A percentile compares a stretch with the other conserved stretches of the same genome.
Conservation (phyloP, 1,140 invertebrate genomes). For the Meloidogyne floridensis region DNA sequence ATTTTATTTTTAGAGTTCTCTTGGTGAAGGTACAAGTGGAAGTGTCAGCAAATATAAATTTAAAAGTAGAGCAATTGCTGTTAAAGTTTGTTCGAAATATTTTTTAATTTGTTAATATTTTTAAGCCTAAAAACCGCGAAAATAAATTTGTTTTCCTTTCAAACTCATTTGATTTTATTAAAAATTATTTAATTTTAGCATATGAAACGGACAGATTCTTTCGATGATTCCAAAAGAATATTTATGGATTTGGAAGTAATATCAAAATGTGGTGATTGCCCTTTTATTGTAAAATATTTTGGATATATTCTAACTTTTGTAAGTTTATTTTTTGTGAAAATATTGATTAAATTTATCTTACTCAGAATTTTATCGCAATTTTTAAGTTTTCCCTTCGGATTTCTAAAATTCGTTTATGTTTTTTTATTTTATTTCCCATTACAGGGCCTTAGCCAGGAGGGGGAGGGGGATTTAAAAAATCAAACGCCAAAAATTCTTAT, state of each 20-base stretch:
- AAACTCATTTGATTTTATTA: neutral
- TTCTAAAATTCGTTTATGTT: too few species aligned
- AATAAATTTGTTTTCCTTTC: neutral
- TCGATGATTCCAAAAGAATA: constrained; percentile 94
- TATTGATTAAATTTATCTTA: too few species aligned
- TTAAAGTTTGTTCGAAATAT: constrained; percentile 33
- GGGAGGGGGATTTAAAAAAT: too few species aligned
- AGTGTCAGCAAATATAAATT: constrained; percentile 39
- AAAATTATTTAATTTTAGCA: constrained; percentile 72
- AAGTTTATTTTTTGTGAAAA: constrained; percentile 26
- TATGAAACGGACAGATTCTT: constrained; percentile 93
- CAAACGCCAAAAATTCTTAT: too few species aligned
- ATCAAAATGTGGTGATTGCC: constrained; percentile 91
- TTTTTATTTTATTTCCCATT: too few species aligned
- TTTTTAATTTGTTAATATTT: neutral
- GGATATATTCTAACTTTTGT: constrained; percentile 91
- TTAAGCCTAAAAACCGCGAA: too few species aligned
- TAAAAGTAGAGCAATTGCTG: constrained; percentile 43
- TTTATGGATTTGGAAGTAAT: constrained; percentile 98
- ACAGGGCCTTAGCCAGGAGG: too few species aligned
- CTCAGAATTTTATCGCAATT: too few species aligned
- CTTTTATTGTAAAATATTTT: constrained; percentile 92
- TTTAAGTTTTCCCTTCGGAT: too few species aligned
- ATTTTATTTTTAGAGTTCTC: constrained; percentile 18
- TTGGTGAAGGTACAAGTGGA: constrained; percentile 45